Evolutionary conservation across 2,113 vertebrate genomes (phyloP), one percentile per base, ranked within the genome.

Genomic region (Strix aluco): DNA sequence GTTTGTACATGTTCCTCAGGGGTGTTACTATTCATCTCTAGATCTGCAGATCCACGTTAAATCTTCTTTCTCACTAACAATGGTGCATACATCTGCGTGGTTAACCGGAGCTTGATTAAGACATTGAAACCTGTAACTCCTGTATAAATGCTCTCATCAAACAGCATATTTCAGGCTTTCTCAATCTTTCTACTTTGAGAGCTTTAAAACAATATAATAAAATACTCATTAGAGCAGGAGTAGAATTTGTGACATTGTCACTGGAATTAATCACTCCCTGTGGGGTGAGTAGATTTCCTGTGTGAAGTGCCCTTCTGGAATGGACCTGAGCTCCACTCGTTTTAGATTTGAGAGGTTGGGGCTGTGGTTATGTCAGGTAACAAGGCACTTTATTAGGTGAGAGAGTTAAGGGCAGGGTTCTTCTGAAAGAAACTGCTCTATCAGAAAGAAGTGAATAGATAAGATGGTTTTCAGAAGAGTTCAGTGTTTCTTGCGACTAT

Each of bases 281-380:
- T 46, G 11, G 12, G 42, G 27, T 72, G 23, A 49, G 40, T 29
- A 38, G 42, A 21, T 25, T 71, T n/a, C 29, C n/a, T 5, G 2
- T 22, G 18, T 26, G 25, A 81, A 32, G 27, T 70, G n/a, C 9
- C 6, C 23, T 65, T 75, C 22, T 34, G 29, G 34, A 62, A 47
- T 16, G 29, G 19, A 62, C 14, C 21, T 6, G 5, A n/a, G 22
- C 4, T 7, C 47, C 52, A 6, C 16, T 54, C 0, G 0, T 9
- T 78, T 73, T 69, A 38, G 27, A 32, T 69, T 25, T 59, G n/a
- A 65, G 65, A 69, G n/a, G 27, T 0, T 73, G 34, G 6, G 65
- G 10, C 22, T 2, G 1, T 18, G 46, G 26, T 74, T 71, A 29
- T 38, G 15, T 86, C 30, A 26, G 23, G 38, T 44, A 59, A 49